Conservation (phyloP, 2,113 vertebrate genomes). For the Ammospiza caudacuta region DNA sequence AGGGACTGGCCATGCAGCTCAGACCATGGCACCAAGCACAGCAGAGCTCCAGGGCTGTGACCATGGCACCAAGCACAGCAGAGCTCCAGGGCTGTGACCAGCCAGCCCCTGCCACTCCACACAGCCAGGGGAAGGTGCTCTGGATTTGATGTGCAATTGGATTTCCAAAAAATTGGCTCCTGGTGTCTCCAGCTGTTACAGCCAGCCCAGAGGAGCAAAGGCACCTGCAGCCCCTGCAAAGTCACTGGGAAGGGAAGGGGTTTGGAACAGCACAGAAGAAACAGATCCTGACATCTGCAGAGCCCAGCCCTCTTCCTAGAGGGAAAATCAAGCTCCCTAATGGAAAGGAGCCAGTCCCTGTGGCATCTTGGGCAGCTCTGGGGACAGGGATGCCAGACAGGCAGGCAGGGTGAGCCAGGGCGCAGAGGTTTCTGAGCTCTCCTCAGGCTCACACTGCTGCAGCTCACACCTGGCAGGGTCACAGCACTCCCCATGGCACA, state of each 20-base stretch:
- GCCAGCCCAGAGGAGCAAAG: background rate
- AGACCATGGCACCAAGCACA: background rate
- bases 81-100: background rate
- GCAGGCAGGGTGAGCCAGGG: background rate
- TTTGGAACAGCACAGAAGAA: background rate
- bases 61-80: background rate
- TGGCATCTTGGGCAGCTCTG: background rate
- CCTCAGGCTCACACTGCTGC: background rate
- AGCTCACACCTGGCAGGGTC: background rate
- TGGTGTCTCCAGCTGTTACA: background rate
- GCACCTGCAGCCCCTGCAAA: background rate
- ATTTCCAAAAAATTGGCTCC: background rate
- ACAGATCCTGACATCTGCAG: background rate
- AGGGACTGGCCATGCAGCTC: background rate
- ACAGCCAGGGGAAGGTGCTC: background rate
- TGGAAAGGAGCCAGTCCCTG: background rate
- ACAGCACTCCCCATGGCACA: background rate
- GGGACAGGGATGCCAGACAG: background rate
- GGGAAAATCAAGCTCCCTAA: background rate
- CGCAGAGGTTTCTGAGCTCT: background rate
- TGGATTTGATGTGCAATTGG: rapidly evolving
- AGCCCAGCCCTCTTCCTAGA: background rate
- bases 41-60: background rate
- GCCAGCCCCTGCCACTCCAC: background rate
- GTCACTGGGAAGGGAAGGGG: background rate